Conservation (phyloP, 37 sponge, comb jelly and placozoan species). For the Halichondria panicea region DNA sequence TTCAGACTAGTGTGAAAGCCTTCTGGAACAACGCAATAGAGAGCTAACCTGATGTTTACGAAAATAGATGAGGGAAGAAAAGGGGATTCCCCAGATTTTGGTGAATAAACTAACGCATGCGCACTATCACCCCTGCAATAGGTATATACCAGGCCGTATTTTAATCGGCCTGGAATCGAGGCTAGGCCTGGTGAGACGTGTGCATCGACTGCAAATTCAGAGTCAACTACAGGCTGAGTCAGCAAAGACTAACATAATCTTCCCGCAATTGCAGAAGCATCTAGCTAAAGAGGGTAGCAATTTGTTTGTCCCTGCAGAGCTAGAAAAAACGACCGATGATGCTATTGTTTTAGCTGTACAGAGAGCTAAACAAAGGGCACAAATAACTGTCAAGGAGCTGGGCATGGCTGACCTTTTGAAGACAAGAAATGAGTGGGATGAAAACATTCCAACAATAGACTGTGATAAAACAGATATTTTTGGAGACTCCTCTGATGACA, state of each 20-base stretch:
- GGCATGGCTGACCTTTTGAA: constrained; percentile 41
- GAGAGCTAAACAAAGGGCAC: constrained; percentile 14
- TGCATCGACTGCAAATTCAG: constrained; percentile 56
- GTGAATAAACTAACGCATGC: too few relatives aligned
- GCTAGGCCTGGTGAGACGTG: constrained; percentile 41
- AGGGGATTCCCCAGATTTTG: too few relatives aligned
- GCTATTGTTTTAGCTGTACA: constrained; percentile 1
- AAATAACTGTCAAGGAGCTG: constrained; percentile 12
- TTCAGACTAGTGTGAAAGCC: too few relatives aligned
- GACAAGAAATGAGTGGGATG: constrained; percentile 17
- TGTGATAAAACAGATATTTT: too few relatives aligned
- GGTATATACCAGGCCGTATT: too few relatives aligned
- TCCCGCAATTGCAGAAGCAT: constrained; percentile 16
- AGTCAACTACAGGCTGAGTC: constrained; percentile 26
- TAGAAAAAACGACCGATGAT: neutral
- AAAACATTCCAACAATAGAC: neutral
- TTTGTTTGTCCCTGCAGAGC: neutral
- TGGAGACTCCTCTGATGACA: neutral
- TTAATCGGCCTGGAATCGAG: too few relatives aligned
- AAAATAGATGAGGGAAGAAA: too few relatives aligned
- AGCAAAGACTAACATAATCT: constrained; percentile 27
- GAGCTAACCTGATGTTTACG: too few relatives aligned
- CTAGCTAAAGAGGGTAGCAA: constrained; percentile 19
- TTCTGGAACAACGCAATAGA: too few relatives aligned
- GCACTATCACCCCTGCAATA: too few relatives aligned